Evolutionary conservation across 2,888 invertebrate species (phyloP).

Genomic region (Amphipyra berbera): DNA sequence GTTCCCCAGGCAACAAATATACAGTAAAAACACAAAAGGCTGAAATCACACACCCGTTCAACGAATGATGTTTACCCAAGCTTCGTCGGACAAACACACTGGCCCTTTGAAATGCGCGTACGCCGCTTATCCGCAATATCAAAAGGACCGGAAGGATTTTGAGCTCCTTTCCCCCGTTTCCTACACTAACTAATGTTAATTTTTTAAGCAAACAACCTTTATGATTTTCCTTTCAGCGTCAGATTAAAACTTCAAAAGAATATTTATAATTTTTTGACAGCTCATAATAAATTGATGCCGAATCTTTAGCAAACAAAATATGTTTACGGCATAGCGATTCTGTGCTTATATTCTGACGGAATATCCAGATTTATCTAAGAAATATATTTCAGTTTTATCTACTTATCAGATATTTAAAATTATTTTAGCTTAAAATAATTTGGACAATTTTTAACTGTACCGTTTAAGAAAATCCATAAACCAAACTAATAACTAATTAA

Average conservation of each 20-base stretch:
- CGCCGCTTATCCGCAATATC: conserved; percentile 75
- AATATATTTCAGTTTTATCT: background rate
- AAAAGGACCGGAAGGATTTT: conserved; percentile 86
- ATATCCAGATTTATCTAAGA: conserved; percentile 13
- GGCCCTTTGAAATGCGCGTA: conserved; percentile 78
- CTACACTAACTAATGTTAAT: conserved; percentile 65
- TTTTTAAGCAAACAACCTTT: conserved; percentile 71
- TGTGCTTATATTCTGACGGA: conserved; percentile 4
- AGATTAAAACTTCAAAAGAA: conserved; percentile 51
- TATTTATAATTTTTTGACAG: conserved; percentile 52
- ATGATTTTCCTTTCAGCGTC: conserved; percentile 48
- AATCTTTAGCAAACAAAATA: conserved; percentile 46
- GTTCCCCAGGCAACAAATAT: conserved; percentile 63
- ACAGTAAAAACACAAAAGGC: conserved; percentile 74
- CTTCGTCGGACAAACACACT: conserved; percentile 74
- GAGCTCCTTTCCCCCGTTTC: conserved; percentile 62
- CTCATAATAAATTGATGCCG: conserved; percentile 47
- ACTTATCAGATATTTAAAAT: background rate
- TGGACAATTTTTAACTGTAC: too few relatives aligned
- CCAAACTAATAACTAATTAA: too few relatives aligned
- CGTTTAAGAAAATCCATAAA: too few relatives aligned
- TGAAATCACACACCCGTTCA: conserved; percentile 76
- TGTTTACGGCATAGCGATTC: conserved; percentile 25
- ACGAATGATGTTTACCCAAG: conserved; percentile 82
- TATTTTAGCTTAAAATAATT: background rate